Base-by-base conservation (phyloP, 2,797 vertebrate genomes). In the Vireo griseus region DNA sequence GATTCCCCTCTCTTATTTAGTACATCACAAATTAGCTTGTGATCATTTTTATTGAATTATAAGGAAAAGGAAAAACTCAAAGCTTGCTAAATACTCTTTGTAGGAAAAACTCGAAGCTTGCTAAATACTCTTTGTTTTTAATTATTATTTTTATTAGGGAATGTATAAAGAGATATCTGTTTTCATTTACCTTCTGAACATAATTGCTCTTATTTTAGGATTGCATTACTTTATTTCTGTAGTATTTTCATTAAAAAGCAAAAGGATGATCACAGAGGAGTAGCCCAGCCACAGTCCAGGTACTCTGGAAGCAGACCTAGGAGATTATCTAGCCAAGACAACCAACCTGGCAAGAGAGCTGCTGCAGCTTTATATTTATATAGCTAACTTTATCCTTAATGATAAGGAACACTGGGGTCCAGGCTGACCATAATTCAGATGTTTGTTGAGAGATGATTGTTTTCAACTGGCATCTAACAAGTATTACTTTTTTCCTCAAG, bases 261-360 rank as follows among this genome's bases (percentile, higher is more conserved):
- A 40, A 80, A 83, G 16, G 11, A 25, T 0, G 0, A 33, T 40
- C 1, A 4, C 15, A 40, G 39, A 90, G 25, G 9, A 67, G n/a
- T 24, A 71, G 11, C 42, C 21, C 24, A 68, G 25, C 19, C 8
- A 19, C 16, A 33, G 14, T 73, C 31, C 47, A 54, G 29, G 24
- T 50, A 6, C 20, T 18, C n/a, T 65, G 33, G 25, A 26, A 62
- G 14, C 5, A 29, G 42, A 26, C 15, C 35, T 73, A 0, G 10
- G 52, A 50, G 13, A 7, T 22, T 66, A 26, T 37, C 25, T 44
- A 61, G 24, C 24, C 0, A 2, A 47, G 26, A 22, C 45, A 83
- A 8, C 12, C 26, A 59, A 18, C 4, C 18, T 44, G 13, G 11
- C 24, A 37, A 33, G 52, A 67, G n/a, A 84, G 57, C 22, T 29